Evolutionary conservation across 2,113 vertebrate genomes (phyloP).

Genomic region (Triplophysa dalaica): DNA sequence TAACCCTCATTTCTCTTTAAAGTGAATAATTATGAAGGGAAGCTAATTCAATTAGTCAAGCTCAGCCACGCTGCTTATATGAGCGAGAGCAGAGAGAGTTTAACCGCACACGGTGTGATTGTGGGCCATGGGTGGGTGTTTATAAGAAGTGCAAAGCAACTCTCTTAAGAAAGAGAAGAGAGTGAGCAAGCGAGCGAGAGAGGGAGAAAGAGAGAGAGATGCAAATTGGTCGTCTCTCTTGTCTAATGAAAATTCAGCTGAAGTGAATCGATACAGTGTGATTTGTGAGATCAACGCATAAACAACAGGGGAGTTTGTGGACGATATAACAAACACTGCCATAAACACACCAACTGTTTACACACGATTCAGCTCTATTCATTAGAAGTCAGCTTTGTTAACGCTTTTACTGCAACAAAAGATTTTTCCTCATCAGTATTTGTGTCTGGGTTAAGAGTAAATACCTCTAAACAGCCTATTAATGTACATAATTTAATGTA

Average conservation of each 20-base stretch:
- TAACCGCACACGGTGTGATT: neutral
- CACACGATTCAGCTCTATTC: neutral
- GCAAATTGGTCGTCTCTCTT: conserved; percentile 14
- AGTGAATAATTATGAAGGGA: conserved; percentile 19
- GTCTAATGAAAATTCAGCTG: conserved; percentile 10
- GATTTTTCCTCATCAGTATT: no score
- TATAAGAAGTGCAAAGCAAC: neutral
- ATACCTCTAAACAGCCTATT: no score
- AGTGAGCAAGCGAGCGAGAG: neutral
- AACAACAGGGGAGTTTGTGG: neutral
- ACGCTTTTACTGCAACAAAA: no score
- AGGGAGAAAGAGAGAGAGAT: conserved; percentile 28
- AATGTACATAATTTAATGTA: no score
- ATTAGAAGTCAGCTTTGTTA: no score
- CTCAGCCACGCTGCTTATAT: conserved; percentile 23
- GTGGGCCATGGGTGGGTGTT: neutral
- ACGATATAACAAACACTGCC: neutral
- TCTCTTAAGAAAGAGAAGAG: no score
- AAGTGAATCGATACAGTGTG: conserved; percentile 20
- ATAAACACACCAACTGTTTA: neutral
- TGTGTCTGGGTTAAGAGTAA: no score
- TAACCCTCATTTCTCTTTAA: conserved; percentile 38
- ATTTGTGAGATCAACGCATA: conserved; percentile 1
- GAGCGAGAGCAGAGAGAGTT: neutral
- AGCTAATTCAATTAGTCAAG: conserved; percentile 39